phyloP scores from a whole-genome alignment of 2,113 vertebrate genomes.

The Chitala chitala region DNA sequence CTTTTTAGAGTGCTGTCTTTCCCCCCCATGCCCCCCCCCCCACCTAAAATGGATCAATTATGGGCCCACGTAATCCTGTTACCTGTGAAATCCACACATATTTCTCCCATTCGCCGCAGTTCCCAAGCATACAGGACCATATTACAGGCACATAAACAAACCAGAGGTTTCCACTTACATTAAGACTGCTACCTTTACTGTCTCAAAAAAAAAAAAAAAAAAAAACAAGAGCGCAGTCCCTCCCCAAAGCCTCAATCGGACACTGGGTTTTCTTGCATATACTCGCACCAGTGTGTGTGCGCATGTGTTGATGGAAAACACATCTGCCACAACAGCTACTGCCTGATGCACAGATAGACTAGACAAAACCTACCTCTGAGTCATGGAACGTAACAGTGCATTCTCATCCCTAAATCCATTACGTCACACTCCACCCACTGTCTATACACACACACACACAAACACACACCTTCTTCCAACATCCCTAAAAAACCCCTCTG shows the following conservation, averaged over 20 bases:
- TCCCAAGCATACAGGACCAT: conserved; percentile 76
- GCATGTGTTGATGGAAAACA: neutral
- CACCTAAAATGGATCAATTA: conserved; percentile 78
- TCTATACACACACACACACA: neutral
- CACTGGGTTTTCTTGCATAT: neutral
- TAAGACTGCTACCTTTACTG: conserved; percentile 69
- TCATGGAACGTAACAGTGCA: neutral
- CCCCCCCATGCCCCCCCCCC: conserved; percentile 38
- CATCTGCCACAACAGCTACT: neutral
- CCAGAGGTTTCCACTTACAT: conserved; percentile 75
- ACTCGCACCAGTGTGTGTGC: neutral
- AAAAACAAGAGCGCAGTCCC: no score
- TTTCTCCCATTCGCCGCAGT: conserved; percentile 77
- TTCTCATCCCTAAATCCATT: neutral
- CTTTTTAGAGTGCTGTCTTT: conserved; percentile 81
- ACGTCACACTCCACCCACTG: neutral
- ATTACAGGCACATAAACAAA: conserved; percentile 83
- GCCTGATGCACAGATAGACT: neutral
- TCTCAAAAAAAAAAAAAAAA: conserved; percentile 18
- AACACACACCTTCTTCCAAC: neutral
- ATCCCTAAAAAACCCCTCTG: neutral
- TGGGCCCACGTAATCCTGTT: conserved; percentile 87
- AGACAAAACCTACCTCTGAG: neutral
- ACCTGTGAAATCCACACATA: conserved; percentile 93
- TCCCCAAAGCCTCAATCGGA: no score